A percentile compares a stretch with the other conserved stretches of the same genome.
phyloP scores from a whole-genome alignment of 2,113 vertebrate genomes.

The Muntiacus muntjak region DNA sequence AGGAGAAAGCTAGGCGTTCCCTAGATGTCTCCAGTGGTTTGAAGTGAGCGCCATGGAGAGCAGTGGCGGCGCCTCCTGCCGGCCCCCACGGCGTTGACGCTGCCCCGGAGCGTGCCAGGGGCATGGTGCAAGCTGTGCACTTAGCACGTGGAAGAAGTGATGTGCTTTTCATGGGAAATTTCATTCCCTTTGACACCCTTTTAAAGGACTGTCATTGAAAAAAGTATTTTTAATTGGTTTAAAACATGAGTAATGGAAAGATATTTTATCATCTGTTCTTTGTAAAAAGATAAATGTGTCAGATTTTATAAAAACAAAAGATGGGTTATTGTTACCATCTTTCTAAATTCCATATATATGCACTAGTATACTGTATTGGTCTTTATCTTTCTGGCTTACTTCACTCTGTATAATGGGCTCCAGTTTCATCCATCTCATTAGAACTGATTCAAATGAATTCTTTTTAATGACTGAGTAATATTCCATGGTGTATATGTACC shows the following conservation, averaged over 20 bases:
- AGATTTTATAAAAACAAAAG: background rate
- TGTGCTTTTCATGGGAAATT: background rate
- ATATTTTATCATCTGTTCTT: background rate
- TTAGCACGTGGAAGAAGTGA: background rate
- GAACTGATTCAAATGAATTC: no score
- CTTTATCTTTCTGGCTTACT: no score
- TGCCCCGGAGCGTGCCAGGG: fast-evolving
- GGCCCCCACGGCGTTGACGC: no score
- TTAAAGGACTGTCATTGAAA: background rate
- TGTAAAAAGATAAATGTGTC: background rate
- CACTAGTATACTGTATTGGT: no score
- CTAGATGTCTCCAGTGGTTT: background rate
- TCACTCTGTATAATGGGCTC: no score
- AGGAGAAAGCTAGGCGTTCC: background rate
- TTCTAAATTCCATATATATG: no score
- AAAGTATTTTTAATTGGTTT: background rate
- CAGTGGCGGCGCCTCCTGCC: fast-evolving
- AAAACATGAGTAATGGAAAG: background rate
- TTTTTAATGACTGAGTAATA: no score
- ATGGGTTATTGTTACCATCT: no score
- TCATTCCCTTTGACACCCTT: background rate
- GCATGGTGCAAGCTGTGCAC: background rate
- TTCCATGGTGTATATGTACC: no score
- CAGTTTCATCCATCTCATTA: no score
- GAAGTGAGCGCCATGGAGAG: background rate